These are phyloP conservation scores for Ptychodera flava DNA, from an alignment of 35 echinoderm and acorn worm genomes.

Conservation along the genomic window DNA sequence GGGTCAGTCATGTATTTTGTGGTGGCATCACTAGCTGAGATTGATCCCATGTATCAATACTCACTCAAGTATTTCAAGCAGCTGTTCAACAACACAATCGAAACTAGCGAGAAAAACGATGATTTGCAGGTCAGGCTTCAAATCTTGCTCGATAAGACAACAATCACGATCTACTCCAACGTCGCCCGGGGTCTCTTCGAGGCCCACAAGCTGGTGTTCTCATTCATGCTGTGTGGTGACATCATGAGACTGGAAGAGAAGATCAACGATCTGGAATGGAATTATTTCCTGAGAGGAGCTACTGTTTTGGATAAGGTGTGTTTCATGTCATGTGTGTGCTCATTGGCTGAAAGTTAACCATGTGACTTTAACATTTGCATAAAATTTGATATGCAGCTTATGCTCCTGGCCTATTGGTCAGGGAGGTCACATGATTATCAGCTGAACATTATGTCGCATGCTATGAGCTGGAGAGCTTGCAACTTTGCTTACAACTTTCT, in stretches of 20 bases:
- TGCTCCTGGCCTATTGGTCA: too few relatives aligned
- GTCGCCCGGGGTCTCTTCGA: constrained; percentile 96
- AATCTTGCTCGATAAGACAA: constrained; percentile 64
- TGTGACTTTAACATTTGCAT: background rate
- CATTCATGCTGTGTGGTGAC: constrained; percentile 97
- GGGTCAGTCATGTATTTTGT: constrained; percentile 98
- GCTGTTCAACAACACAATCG: constrained; percentile 93
- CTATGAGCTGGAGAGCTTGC: too few relatives aligned
- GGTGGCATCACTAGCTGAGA: constrained; percentile 86
- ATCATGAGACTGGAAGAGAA: constrained; percentile 81
- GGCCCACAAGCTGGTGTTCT: constrained; percentile 88
- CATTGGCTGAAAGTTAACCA: background rate
- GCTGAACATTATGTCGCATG: too few relatives aligned
- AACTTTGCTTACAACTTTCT: too few relatives aligned
- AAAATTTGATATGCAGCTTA: too few relatives aligned
- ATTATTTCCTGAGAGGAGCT: constrained; percentile 89
- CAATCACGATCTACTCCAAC: constrained; percentile 81
- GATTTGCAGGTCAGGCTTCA: constrained; percentile 57
- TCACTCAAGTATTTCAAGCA: constrained; percentile 98
- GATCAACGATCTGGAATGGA: constrained; percentile 75
- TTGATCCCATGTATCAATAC: constrained; percentile 98
- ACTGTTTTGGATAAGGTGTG: constrained; percentile 80
- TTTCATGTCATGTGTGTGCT: background rate
- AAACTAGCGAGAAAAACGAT: constrained; percentile 92
- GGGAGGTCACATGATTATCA: too few relatives aligned